Base-by-base conservation (phyloP, 2,113 vertebrate genomes). In the Semnornis frantzii region DNA sequence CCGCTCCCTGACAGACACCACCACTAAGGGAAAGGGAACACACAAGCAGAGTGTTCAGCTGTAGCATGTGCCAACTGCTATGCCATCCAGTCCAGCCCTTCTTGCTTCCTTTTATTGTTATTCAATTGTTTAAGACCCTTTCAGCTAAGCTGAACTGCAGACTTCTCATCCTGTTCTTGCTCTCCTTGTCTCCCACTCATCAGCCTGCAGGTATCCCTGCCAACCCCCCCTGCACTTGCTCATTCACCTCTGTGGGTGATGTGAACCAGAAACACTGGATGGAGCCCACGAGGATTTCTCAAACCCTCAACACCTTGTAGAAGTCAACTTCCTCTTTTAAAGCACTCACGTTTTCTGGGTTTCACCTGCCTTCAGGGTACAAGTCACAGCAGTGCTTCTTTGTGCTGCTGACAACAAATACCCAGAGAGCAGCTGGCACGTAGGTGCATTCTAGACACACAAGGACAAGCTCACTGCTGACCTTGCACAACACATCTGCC, bases 401-500 rank as follows among this genome's bases (percentile, higher is more conserved):
- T 4, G 7, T 44, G 37, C 52, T 46, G 28, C 37, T 71, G 50
- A 4, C 13, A 78, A 57, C 69, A 52, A 21, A 60, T 28, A 25
- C 25, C 42, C 19, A 12, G 50, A 24, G 46, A 63, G 75, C 76
- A 83, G 68, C 50, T 21, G 23, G 48, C n/a, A 60, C 8, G 1
- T 3, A 52, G 11, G 19, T 0, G 2, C 28, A 59, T 17, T 15
- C 6, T 2, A 30, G 11, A 71, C 78, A 42, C 6, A 37, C 63
- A 68, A 25, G 69, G 15, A 2, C 52, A 27, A 33, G 25, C 21
- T 73, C 24, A 2, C n/a, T 50, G 65, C 60, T 48, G 33, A 70
- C 6, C 80, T 69, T 24, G 31, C 63, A 2, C 1, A 24, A 42
- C 1, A 1, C n/a, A 73, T 24, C 44, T 9, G 27, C 46, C 0